These are phyloP conservation scores for Meta bourneti DNA, from an alignment of 2,888 invertebrate genomes.

Conservation along the genomic window DNA sequence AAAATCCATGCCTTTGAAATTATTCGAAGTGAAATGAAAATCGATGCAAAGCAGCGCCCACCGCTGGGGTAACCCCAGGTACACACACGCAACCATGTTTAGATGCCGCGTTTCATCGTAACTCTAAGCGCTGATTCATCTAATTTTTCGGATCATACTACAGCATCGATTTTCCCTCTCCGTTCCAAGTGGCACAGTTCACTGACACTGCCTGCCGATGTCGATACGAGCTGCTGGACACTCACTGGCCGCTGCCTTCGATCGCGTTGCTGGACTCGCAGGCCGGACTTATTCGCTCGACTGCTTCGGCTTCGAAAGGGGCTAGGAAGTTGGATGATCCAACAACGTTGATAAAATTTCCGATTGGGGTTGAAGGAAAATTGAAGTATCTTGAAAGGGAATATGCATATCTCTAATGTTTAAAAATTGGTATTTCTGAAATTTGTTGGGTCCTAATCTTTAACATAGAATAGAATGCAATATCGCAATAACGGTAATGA, in stretches of 20 bases:
- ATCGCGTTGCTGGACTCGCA: not conserved
- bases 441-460: too few species aligned
- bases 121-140: constrained; percentile 44
- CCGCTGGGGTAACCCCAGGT: too few species aligned
- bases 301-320: not conserved
- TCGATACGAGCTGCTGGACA: constrained; percentile 11
- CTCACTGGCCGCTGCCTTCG: not conserved
- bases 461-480: constrained; percentile 14
- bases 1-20: too few species aligned
- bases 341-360: not conserved
- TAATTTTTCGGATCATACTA: constrained; percentile 40
- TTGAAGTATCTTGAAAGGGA: too few species aligned
- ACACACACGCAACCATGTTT: too few species aligned
- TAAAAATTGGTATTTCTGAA: too few species aligned
- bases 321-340: not conserved
- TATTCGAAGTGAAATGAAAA: too few species aligned
- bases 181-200: constrained; percentile 31
- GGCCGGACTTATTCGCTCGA: too few species aligned
- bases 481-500: too few species aligned
- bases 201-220: constrained; percentile 36
- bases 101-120: not conserved
- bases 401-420: too few species aligned
- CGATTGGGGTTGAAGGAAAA: not conserved
- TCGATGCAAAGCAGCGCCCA: too few species aligned
- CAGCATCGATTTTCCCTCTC: constrained; percentile 44